These are phyloP conservation scores for Eilema griseolum DNA, from an alignment of 2,888 invertebrate species.

Conservation along the genomic window DNA sequence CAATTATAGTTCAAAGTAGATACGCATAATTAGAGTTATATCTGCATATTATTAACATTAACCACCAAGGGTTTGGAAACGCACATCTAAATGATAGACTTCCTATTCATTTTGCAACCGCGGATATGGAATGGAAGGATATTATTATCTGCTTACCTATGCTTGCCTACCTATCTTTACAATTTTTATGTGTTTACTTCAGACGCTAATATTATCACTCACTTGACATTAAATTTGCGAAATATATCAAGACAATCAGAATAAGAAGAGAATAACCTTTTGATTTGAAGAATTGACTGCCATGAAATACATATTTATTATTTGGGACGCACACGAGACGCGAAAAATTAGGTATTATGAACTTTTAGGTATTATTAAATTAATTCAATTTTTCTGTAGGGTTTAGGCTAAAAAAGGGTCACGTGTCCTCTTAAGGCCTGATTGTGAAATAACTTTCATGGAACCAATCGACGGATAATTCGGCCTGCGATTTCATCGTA, in stretches of 20 bases:
- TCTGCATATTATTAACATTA: conserved; percentile 58
- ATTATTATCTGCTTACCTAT: conserved; percentile 22
- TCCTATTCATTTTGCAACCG: conserved; percentile 62
- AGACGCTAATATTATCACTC: too few relatives aligned
- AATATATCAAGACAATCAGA: too few relatives aligned
- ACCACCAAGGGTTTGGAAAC: conserved; percentile 61
- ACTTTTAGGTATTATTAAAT: too few relatives aligned
- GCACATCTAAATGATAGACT: conserved; percentile 42
- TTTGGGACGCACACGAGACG: too few relatives aligned
- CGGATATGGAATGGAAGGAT: conserved; percentile 45
- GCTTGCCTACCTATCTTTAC: conserved; percentile 24
- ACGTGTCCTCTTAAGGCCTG: too few relatives aligned
- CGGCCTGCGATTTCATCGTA: background rate
- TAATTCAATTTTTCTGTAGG: too few relatives aligned
- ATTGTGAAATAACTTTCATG: background rate
- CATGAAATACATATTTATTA: too few relatives aligned
- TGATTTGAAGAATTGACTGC: too few relatives aligned
- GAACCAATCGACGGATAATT: background rate
- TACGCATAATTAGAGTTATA: conserved; percentile 56
- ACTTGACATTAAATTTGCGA: too few relatives aligned
- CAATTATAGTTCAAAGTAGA: conserved; percentile 42
- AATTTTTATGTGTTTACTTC: background rate
- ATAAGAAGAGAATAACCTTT: too few relatives aligned
- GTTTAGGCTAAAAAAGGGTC: too few relatives aligned
- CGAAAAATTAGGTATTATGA: too few relatives aligned